Percentiles rank a stretch among this genome's conserved stretches.
phyloP scores from a whole-genome alignment of 2,797 vertebrate genomes.

The Scyliorhinus canicula region DNA sequence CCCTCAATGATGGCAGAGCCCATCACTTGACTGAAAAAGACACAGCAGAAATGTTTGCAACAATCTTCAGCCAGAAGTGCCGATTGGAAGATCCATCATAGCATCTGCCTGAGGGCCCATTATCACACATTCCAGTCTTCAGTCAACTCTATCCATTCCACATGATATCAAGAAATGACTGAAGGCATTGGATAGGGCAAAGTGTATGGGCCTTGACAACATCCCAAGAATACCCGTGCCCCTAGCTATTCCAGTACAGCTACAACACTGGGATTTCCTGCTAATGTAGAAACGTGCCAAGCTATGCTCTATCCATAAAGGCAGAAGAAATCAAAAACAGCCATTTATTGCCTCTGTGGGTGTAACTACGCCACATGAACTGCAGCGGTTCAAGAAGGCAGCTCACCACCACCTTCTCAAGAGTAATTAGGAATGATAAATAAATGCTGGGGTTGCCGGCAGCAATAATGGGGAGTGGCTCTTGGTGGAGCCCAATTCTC shows the following conservation, averaged over 20 bases:
- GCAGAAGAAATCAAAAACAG: no score
- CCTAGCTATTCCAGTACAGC: neutral
- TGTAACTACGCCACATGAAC: no score
- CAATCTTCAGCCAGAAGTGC: neutral
- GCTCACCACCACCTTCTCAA: no score
- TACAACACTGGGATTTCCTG: neutral
- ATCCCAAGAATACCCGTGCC: neutral
- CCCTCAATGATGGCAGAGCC: neutral
- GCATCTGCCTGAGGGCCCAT: no score
- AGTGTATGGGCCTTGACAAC: neutral
- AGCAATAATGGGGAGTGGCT: neutral
- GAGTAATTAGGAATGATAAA: no score
- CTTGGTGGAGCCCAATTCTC: neutral
- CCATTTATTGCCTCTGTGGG: no score
- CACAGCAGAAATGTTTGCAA: neutral
- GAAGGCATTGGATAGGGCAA: neutral
- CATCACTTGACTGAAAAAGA: neutral
- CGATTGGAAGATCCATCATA: neutral
- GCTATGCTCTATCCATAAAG: no score
- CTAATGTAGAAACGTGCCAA: neutral
- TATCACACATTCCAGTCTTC: neutral
- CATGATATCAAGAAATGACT: neutral
- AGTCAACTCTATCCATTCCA: neutral
- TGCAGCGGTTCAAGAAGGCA: no score
- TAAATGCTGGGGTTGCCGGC: no score